Conservation (phyloP, 2,888 invertebrate species). For the Cerceris ruficornis region DNA sequence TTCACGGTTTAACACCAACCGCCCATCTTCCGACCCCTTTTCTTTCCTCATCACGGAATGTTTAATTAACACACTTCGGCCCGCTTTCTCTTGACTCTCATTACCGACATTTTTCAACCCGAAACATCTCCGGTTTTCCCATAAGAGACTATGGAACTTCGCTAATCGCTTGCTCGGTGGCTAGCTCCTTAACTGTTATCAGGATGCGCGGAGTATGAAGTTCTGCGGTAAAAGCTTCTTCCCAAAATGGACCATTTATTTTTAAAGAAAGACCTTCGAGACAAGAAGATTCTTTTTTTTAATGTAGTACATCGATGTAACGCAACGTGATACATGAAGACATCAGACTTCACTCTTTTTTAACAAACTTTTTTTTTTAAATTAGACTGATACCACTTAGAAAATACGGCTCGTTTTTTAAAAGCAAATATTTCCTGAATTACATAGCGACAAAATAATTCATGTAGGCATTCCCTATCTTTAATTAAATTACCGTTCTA, state of each 20-base stretch:
- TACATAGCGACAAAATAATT: too few relatives aligned
- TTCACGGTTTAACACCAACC: conserved; percentile 45
- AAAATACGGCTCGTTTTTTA: too few relatives aligned
- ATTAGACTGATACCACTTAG: too few relatives aligned
- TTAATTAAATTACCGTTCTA: too few relatives aligned
- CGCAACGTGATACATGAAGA: too few relatives aligned
- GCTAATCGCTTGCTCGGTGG: conserved; percentile 57
- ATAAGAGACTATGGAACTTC: conserved; percentile 59
- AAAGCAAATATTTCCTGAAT: too few relatives aligned
- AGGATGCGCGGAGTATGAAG: conserved; percentile 52
- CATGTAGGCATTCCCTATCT: too few relatives aligned
- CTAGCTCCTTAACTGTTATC: conserved; percentile 54
- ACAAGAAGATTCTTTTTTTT: not conserved
- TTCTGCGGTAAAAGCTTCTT: conserved; percentile 35
- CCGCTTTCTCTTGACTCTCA: conserved; percentile 55
- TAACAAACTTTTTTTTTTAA: too few relatives aligned
- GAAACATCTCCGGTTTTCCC: conserved; percentile 47
- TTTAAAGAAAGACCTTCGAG: conserved; percentile 4
- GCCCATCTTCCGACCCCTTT: conserved; percentile 28
- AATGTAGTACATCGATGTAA: too few relatives aligned
- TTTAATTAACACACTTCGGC: conserved; percentile 67
- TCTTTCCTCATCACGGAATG: conserved; percentile 56
- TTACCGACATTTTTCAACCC: conserved; percentile 62
- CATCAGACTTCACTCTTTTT: too few relatives aligned
- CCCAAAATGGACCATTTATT: conserved; percentile 10